phyloP scores from a whole-genome alignment of 2,113 vertebrate species.

The Silurus asotus region DNA sequence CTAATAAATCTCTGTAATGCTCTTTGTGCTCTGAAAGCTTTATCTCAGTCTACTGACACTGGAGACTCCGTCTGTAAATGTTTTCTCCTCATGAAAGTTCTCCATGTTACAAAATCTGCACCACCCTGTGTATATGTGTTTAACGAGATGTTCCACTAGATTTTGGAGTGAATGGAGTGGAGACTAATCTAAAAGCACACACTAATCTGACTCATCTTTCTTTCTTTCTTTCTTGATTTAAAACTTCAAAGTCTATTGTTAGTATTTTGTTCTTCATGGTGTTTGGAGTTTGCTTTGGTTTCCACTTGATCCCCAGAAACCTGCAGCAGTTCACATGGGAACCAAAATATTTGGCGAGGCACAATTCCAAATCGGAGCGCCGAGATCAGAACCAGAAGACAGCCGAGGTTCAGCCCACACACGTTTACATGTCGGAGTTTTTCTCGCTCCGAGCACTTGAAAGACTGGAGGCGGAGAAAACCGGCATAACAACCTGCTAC shows the following conservation, averaged over 20 bases:
- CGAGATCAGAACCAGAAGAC: neutral
- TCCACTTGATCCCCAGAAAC: neutral
- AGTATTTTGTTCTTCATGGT: neutral
- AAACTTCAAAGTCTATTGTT: too few relatives aligned
- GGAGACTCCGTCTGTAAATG: neutral
- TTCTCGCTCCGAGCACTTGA: conserved; percentile 7
- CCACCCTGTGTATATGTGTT: neutral
- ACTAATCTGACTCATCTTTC: too few relatives aligned
- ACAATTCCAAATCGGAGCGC: neutral
- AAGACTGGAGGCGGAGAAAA: conserved; percentile 16
- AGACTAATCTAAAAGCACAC: too few relatives aligned
- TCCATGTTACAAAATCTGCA: neutral
- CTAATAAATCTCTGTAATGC: too few relatives aligned
- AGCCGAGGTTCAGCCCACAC: conserved; percentile 15
- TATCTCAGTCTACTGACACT: too few relatives aligned
- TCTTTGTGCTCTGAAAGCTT: too few relatives aligned
- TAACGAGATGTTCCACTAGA: too few relatives aligned
- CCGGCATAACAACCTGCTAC: neutral
- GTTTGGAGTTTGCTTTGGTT: neutral
- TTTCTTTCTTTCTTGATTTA: too few relatives aligned
- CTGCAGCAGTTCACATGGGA: neutral
- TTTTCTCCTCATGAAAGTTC: neutral
- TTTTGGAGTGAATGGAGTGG: too few relatives aligned
- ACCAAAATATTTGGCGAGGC: neutral
- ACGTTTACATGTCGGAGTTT: neutral